phyloP scores from a whole-genome alignment of 2,797 vertebrate genomes.

The Bucorvus abyssinicus region DNA sequence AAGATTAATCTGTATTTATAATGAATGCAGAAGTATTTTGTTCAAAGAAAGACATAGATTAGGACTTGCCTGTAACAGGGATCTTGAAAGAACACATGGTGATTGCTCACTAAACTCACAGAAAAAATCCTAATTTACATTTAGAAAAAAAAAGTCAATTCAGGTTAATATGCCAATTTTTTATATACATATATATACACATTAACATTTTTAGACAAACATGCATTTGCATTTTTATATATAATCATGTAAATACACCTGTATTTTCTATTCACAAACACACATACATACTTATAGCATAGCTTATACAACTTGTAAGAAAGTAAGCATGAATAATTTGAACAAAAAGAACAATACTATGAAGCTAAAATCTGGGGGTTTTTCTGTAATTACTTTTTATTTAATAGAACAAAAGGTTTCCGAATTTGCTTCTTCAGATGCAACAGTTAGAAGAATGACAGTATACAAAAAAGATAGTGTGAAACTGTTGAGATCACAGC shows the following conservation, averaged over 20 bases:
- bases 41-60: not conserved
- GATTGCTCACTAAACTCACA: slow-evolving; percentile 99
- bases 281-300: not conserved
- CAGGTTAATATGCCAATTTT: not conserved
- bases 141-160: not conserved
- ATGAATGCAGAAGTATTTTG: not conserved
- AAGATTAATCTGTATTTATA: not conserved
- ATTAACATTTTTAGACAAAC: not conserved
- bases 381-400: not conserved
- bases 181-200: rapidly evolving
- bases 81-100: slow-evolving; percentile 97
- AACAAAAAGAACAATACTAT: not conserved
- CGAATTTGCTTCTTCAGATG: not conserved
- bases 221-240: not conserved
- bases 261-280: not conserved
- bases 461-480: not conserved
- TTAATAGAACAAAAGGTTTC: not conserved
- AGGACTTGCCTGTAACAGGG: slow-evolving; percentile 89
- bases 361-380: not conserved
- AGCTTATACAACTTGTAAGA: not conserved
- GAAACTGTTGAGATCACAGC: not conserved
- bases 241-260: not conserved
- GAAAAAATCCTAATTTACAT: slow-evolving; percentile 89
- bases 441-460: not conserved
- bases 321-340: not conserved